Percentiles rank a stretch among this genome's conserved stretches.
These are phyloP conservation scores for Drosophila bocqueti DNA, from an alignment of 1,140 invertebrate genomes.

Conservation along the genomic window DNA sequence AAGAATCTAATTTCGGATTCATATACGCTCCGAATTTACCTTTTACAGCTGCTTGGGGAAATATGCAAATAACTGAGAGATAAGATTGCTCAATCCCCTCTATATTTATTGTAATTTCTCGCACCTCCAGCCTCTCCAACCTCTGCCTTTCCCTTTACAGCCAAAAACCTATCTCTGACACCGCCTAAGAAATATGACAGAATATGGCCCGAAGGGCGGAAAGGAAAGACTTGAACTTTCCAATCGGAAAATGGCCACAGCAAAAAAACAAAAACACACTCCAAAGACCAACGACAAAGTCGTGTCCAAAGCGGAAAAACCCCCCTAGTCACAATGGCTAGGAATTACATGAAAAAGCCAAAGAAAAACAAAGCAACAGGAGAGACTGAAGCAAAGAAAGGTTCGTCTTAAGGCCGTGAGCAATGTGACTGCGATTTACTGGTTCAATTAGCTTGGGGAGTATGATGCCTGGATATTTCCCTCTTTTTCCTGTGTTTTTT, in stretches of 20 bases:
- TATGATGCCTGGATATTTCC: conserved; percentile 29
- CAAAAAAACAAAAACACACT: neutral
- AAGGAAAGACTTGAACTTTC: conserved; percentile 47
- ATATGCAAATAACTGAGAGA: conserved; percentile 13
- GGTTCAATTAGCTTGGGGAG: conserved; percentile 70
- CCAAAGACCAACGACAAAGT: conserved; percentile 37
- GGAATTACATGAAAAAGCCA: conserved; percentile 26
- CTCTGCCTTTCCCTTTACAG: neutral
- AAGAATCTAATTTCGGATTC: conserved; percentile 70
- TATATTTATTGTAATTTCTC: conserved; percentile 30
- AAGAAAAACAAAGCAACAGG: conserved; percentile 27
- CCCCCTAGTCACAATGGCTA: conserved; percentile 26
- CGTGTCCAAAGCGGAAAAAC: conserved; percentile 32
- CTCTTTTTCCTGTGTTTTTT: neutral
- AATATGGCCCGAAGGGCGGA: conserved; percentile 11
- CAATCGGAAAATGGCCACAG: conserved; percentile 28
- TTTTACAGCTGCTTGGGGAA: conserved; percentile 26
- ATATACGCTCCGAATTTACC: conserved; percentile 33
- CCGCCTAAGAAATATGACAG: conserved; percentile 49
- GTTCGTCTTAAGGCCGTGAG: conserved; percentile 29
- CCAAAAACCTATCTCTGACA: conserved; percentile 19
- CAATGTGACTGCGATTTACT: conserved; percentile 66
- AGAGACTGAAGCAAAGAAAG: conserved; percentile 25
- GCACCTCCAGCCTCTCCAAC: conserved; percentile 12
- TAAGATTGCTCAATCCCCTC: conserved; percentile 12